These are phyloP conservation scores for Coremacera marginata DNA, from an alignment of 2,888 invertebrate genomes.

Conservation along the genomic window DNA sequence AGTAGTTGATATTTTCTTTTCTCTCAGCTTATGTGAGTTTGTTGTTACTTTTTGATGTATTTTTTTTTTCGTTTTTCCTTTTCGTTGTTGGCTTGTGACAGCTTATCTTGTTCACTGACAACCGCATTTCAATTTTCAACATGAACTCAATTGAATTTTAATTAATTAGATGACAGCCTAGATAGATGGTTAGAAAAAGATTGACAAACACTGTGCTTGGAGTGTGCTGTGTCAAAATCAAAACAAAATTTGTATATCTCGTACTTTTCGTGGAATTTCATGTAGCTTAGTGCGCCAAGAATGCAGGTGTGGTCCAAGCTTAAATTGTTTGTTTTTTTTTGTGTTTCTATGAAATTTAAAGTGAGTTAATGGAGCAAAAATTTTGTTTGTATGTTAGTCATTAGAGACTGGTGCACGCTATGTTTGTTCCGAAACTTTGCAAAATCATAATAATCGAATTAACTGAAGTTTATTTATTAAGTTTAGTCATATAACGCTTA, in stretches of 20 bases:
- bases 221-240: slow-evolving; percentile 2
- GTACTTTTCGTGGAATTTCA: background rate
- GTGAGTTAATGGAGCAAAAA: too few relatives aligned
- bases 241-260: background rate
- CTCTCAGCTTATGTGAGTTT: slow-evolving; percentile 4
- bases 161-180: slow-evolving; percentile 67
- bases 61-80: slow-evolving; percentile 30
- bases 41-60: slow-evolving; percentile 8
- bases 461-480: too few relatives aligned
- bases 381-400: too few relatives aligned
- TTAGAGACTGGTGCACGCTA: too few relatives aligned
- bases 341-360: too few relatives aligned
- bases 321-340: too few relatives aligned
- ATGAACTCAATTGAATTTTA: slow-evolving; percentile 67
- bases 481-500: too few relatives aligned
- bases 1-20: slow-evolving; percentile 30
- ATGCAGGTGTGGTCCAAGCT: slow-evolving; percentile 18
- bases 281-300: background rate
- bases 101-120: slow-evolving; percentile 66
- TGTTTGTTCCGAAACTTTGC: too few relatives aligned
- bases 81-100: slow-evolving; percentile 55
- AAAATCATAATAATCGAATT: too few relatives aligned
- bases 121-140: slow-evolving; percentile 52
- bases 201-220: slow-evolving; percentile 57
- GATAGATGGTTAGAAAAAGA: slow-evolving; percentile 44